Evolutionary conservation across 2,888 invertebrate species (phyloP).

Genomic region (Norana najaformis): DNA sequence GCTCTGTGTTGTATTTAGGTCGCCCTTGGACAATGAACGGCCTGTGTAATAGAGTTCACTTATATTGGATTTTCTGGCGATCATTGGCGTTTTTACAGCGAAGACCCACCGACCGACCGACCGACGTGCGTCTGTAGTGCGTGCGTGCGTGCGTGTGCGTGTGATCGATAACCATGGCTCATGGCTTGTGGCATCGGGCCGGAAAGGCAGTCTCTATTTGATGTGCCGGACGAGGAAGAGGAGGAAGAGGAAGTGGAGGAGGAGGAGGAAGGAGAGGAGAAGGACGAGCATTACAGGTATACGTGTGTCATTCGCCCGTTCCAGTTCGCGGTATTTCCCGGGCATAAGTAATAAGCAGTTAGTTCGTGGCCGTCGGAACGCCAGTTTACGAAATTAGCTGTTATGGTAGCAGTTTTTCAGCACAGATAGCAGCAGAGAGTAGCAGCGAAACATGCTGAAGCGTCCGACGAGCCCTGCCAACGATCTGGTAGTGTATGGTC

Average conservation of each 20-base stretch:
- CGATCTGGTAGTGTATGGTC: slow-evolving; percentile 8
- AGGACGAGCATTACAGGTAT: not conserved
- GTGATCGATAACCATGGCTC: slow-evolving; percentile 19
- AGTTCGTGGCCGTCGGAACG: not conserved
- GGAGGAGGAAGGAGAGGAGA: not conserved
- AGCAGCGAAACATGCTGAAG: slow-evolving; percentile 23
- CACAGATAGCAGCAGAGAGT: not conserved
- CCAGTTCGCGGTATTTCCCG: slow-evolving; percentile 1
- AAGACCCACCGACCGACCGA: not conserved
- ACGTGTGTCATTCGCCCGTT: slow-evolving; percentile 14
- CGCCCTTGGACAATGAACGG: slow-evolving; percentile 20
- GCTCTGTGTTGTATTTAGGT: not conserved
- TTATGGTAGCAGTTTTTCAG: slow-evolving; percentile 3
- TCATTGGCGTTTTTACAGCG: slow-evolving; percentile 19
- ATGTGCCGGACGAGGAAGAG: not conserved
- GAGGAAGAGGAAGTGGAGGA: not conserved
- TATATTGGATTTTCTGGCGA: slow-evolving; percentile 22
- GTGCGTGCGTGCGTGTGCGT: not conserved
- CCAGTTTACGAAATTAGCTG: slow-evolving; percentile 15
- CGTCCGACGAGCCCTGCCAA: not conserved
- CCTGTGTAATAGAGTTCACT: slow-evolving; percentile 22
- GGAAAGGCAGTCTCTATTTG: not conserved
- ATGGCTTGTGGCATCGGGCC: slow-evolving; percentile 3
- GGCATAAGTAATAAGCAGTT: slow-evolving; percentile 18
- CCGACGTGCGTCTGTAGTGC: not conserved